Base-by-base conservation (phyloP, 2,113 vertebrate species). In the Mesitornis unicolor region DNA sequence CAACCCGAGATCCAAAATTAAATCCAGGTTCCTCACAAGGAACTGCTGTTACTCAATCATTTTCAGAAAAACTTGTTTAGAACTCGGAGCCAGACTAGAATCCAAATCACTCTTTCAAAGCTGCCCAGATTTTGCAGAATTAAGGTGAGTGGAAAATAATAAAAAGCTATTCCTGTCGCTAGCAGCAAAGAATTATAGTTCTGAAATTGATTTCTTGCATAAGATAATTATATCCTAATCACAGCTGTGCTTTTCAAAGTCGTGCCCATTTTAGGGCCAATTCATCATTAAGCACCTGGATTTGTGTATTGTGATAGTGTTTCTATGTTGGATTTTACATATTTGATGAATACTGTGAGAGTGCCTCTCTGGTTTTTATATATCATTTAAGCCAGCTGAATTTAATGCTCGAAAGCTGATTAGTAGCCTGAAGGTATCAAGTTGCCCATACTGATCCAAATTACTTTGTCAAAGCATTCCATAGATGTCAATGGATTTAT, bases 211-310 rank as follows among this genome's bases (percentile, higher is more conserved):
- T 93, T 90, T 90, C 63, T 91, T 88, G 45, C 59, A 14, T 47
- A 86, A 92, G 75, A 88, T 91, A 96, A 95, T 81, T 74, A 64
- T 81, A 64, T 90, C 64, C 51, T 93, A 86, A 94, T 94, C 85
- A 56, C 75, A 94, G 76, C 51, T 92, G 79, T 65, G 76, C 70
- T 75, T 91, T 96, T 88, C 57, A 28, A 88, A 93, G 68, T 56
- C 56, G 59, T 86, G 93, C 92, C 93, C 92, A 5, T 87, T 95
- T 93, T 80, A 24, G n/a, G n/a, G n/a, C n/a, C n/a, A 63, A 36
- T 90, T 77, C 35, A 54, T 92, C 85, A 68, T 84, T 70, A 68
- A 88, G 88, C 75, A 95, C 82, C 59, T 95, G 82, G 79, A 59
- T 87, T 81, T 90, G 54, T 65, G 65, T 19, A 6, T 86, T 69